Percentiles rank a stretch among this genome's conserved stretches.
Evolutionary conservation across 2,888 invertebrate genomes (phyloP).

Genomic region (Campopleginae sp.): DNA sequence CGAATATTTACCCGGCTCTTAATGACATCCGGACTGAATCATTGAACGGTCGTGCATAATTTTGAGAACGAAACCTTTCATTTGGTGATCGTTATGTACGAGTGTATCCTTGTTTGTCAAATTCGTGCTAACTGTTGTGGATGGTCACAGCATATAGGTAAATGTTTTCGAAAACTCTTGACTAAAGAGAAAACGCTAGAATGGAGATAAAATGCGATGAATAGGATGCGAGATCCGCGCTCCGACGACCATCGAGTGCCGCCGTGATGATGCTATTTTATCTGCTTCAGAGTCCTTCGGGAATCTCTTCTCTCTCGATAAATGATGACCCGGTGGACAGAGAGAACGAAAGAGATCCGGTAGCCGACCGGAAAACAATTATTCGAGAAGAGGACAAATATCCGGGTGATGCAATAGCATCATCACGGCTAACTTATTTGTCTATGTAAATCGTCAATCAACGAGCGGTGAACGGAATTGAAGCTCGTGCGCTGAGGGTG

Average conservation of each 20-base stretch:
- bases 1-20: not conserved
- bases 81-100: not conserved
- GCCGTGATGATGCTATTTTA: constrained; percentile 70
- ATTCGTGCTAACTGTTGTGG: not conserved
- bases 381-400: constrained; percentile 75
- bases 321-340: constrained; percentile 70
- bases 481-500: constrained; percentile 44
- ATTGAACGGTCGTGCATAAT: constrained; percentile 13
- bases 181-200: constrained; percentile 22
- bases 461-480: constrained; percentile 69
- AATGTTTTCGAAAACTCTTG: constrained; percentile 33
- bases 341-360: constrained; percentile 47
- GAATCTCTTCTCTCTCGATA: constrained; percentile 37
- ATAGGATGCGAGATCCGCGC: not conserved
- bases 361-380: constrained; percentile 70
- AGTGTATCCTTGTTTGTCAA: constrained; percentile 22
- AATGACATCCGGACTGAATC: constrained; percentile 1
- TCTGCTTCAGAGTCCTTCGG: constrained; percentile 37
- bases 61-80: constrained; percentile 18
- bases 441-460: constrained; percentile 83
- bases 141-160: constrained; percentile 3
- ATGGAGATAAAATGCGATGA: constrained; percentile 22
- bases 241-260: constrained; percentile 20
- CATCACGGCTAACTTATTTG: constrained; percentile 82
- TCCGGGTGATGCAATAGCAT: constrained; percentile 70